Conservation (phyloP, 2,113 vertebrate species). For the Etheostoma cragini region DNA sequence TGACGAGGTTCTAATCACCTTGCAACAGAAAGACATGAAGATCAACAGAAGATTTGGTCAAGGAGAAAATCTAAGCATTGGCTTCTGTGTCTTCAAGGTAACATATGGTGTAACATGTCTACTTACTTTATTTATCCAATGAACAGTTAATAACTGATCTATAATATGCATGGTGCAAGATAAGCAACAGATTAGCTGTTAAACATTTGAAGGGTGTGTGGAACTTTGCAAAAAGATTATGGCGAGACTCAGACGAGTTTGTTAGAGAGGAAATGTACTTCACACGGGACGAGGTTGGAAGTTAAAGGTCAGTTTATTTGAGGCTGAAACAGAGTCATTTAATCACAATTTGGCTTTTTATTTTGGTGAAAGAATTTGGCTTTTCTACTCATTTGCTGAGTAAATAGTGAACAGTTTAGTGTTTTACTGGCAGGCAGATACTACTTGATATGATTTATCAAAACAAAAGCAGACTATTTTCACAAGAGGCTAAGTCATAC, state of each 20-base stretch:
- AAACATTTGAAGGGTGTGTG: neutral
- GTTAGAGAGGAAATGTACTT: neutral
- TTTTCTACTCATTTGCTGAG: constrained; percentile 32
- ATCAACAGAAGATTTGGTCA: constrained; percentile 85
- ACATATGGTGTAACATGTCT: neutral
- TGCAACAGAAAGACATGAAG: constrained; percentile 93
- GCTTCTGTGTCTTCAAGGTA: constrained; percentile 92
- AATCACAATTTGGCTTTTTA: constrained; percentile 20
- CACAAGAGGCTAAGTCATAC: constrained; percentile 33
- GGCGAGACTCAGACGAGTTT: neutral
- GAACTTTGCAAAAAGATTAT: neutral
- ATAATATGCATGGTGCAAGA: neutral
- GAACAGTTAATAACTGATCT: neutral
- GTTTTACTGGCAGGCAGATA: constrained; percentile 33
- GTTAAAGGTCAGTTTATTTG: constrained; percentile 37
- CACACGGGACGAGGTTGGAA: neutral
- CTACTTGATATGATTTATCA: constrained; percentile 48
- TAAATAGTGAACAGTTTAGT: constrained; percentile 21
- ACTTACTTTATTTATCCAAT: neutral
- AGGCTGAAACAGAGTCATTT: neutral
- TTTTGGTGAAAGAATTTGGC: constrained; percentile 35
- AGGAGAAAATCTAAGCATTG: constrained; percentile 89
- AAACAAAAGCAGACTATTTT: constrained; percentile 50
- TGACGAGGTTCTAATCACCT: constrained; percentile 89
- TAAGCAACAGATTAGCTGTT: neutral